Base-by-base conservation (phyloP, 2,113 vertebrate genomes). In the Mugil cephalus region DNA sequence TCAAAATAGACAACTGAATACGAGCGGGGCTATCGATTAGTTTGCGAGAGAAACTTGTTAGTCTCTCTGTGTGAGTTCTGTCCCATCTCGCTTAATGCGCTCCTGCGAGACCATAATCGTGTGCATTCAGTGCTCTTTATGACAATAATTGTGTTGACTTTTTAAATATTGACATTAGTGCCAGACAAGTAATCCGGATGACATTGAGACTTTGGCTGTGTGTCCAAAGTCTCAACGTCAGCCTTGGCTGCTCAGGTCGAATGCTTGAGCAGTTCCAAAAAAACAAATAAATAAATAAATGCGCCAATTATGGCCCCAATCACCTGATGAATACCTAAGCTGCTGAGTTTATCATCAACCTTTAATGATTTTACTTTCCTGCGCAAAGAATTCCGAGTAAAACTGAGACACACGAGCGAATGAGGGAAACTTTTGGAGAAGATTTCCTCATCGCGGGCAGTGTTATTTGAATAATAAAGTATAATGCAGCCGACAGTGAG, bases 391-490 rank as follows among this genome's bases (percentile, higher is more conserved):
- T n/a, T n/a, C n/a, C n/a, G n/a, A n/a, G 45, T 3, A 69, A 67
- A 71, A 70, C 19, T 7, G 21, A 80, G 59, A 61, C 61, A 38
- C 79, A 39, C 30, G n/a, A 24, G 67, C 0, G 46, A 72, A 79
- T 35, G 3, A 64, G 39, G 63, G 7, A 69, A 78, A 80, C 52
- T 55, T 79, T 67, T 46, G 56, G 43, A 61, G 63, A 71, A 83
- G 69, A 89, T 85, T 86, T 88, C 67, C 62, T 79, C 81, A 80
- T 83, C 85, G 74, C 63, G 63, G 54, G 14, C 52, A 18, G 74
- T 56, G 65, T 71, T 89, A 74, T 89, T 78, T 86, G 51, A 83
- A 85, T 84, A 83, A 86, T 85, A 74, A 84, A 77, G 71, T 75
- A 79, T 82, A 87, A 87, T 87, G 51, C 61, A 52, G 69, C 47